Percentiles rank a stretch among this genome's conserved stretches.
Evolutionary conservation across 2,113 vertebrate species (phyloP).

Genomic region (Thermophis baileyi): DNA sequence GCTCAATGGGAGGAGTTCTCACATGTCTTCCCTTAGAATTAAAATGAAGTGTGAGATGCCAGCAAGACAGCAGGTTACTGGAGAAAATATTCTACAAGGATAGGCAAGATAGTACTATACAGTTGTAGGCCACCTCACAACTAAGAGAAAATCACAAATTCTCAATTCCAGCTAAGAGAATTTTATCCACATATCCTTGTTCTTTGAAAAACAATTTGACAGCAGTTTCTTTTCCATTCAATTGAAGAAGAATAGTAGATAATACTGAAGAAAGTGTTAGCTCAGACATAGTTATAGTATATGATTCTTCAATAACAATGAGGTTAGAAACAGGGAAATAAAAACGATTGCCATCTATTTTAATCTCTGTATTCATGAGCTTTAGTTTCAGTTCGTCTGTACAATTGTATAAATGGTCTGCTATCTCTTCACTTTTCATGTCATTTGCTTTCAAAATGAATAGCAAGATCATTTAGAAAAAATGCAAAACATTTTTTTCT

Average conservation of each 20-base stretch:
- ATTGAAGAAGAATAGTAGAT: neutral
- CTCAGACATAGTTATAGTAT: neutral
- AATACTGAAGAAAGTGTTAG: neutral
- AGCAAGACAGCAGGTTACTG: neutral
- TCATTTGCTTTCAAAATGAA: neutral
- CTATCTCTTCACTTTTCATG: neutral
- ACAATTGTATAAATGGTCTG: neutral
- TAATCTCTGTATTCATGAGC: neutral
- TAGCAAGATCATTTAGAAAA: neutral
- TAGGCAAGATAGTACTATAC: neutral
- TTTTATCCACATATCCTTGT: neutral
- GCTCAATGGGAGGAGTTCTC: neutral
- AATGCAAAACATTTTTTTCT: neutral
- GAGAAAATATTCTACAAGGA: neutral
- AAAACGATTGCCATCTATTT: neutral
- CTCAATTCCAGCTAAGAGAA: neutral
- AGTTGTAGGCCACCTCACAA: neutral
- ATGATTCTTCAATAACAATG: neutral
- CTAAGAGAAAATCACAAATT: neutral
- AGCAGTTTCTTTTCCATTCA: neutral
- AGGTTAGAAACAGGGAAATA: constrained; percentile 19
- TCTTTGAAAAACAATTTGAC: neutral
- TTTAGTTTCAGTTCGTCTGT: neutral
- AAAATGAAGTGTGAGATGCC: neutral
- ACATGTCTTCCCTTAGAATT: neutral